Percentiles rank a stretch among this genome's conserved stretches.
Conservation (phyloP, 2,797 vertebrate species). For the Macropus fuliginosus region DNA sequence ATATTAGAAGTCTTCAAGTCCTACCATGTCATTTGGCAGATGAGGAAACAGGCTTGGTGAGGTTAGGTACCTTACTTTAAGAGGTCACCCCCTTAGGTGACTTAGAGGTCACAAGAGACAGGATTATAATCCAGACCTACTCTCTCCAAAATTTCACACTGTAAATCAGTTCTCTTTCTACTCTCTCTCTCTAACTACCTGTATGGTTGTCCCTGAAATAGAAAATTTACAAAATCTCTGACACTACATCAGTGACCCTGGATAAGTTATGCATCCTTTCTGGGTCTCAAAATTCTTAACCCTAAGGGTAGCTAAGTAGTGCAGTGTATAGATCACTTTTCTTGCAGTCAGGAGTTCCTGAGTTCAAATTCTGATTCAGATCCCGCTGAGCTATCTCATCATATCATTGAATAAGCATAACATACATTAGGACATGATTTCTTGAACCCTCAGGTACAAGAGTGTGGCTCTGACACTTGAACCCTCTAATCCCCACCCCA, state of each 20-base stretch:
- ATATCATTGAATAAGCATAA: too few relatives aligned
- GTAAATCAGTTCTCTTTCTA: neutral
- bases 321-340: neutral
- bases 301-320: rapidly evolving
- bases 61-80: neutral
- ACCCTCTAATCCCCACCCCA: neutral
- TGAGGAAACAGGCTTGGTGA: neutral
- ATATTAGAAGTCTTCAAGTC: neutral
- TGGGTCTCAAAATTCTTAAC: neutral
- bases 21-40: neutral
- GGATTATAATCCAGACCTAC: neutral
- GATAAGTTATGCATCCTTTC: neutral
- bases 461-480: neutral
- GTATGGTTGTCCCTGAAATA: neutral
- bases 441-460: too few relatives aligned
- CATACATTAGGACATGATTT: too few relatives aligned
- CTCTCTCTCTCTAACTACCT: neutral
- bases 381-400: neutral
- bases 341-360: neutral
- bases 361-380: neutral
- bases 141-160: neutral
- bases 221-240: neutral
- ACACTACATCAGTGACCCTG: neutral
- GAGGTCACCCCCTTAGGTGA: neutral
- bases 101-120: neutral